Percentiles rank a stretch among this genome's conserved stretches.
These are phyloP conservation scores for Sebastes iracundus DNA, from an alignment of 2,797 vertebrate genomes.

Conservation along the genomic window DNA sequence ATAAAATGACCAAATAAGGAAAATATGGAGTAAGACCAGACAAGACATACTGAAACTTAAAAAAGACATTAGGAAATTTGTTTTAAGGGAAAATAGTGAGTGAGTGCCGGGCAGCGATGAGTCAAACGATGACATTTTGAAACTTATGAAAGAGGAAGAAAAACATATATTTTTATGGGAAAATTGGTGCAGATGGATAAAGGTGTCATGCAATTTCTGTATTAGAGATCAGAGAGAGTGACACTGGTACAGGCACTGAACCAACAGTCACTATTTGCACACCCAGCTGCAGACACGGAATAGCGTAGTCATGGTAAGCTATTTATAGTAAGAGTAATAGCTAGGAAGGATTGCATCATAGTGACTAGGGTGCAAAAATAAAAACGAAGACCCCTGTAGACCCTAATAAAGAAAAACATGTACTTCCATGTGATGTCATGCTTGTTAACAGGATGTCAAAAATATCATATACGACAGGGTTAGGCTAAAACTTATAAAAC, in stretches of 20 bases:
- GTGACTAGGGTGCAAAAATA: background rate
- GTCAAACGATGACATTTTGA: background rate
- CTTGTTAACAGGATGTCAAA: background rate
- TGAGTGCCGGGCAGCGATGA: background rate
- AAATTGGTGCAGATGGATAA: background rate
- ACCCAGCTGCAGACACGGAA: background rate
- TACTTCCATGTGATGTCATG: background rate
- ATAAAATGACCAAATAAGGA: background rate
- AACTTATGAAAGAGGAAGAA: background rate
- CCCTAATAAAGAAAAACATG: background rate
- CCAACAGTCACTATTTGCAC: background rate
- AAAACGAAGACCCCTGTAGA: background rate
- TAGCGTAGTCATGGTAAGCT: background rate
- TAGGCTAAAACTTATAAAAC: background rate
- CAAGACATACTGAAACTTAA: background rate
- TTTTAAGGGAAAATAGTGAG: background rate
- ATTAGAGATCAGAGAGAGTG: background rate
- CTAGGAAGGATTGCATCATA: constrained; percentile 26
- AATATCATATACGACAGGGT: background rate
- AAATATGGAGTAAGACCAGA: background rate
- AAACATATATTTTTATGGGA: accelerated
- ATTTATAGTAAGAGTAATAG: background rate
- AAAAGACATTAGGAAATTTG: background rate
- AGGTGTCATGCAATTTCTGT: background rate
- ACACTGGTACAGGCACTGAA: background rate